A percentile compares a stretch with the other conserved stretches of the same genome.
phyloP scores from a whole-genome alignment of 2,113 vertebrate species.

The Podilymbus podiceps region DNA sequence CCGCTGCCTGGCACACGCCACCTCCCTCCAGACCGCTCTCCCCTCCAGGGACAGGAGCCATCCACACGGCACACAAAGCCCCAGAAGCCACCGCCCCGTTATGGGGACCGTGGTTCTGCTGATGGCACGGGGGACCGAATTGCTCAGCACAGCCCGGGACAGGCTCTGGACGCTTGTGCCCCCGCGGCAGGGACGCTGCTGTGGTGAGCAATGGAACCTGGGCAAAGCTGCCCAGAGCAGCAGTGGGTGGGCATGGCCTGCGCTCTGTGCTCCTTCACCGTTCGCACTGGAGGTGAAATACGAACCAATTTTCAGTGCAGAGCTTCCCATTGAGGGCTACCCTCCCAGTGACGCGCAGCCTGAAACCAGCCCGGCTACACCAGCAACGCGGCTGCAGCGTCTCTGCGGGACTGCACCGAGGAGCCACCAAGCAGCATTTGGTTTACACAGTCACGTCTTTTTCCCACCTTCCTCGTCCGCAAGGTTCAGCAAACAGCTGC shows the following conservation, averaged over 20 bases:
- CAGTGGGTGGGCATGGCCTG: not conserved
- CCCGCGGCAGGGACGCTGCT: not conserved
- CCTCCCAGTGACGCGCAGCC: fast-evolving
- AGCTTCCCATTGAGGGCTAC: not conserved
- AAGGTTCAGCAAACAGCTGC: not conserved
- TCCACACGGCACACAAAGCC: not conserved
- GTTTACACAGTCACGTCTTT: not conserved
- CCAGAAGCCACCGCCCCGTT: not conserved
- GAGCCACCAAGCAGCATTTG: not conserved
- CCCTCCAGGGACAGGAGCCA: not conserved
- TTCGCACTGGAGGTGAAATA: not conserved
- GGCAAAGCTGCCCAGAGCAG: not conserved
- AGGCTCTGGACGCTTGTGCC: not conserved
- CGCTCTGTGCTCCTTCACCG: not conserved
- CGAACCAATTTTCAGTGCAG: not conserved
- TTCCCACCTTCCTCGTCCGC: not conserved
- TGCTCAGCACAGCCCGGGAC: not conserved
- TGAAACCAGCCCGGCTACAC: not conserved
- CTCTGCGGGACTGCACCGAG: not conserved
- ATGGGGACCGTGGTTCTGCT: fast-evolving
- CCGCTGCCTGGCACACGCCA: fast-evolving
- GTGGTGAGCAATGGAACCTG: not conserved
- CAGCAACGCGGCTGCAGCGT: not conserved
- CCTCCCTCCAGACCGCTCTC: not conserved
- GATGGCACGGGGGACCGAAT: not conserved